Base-by-base conservation (phyloP, 2,888 invertebrate species). In the Urechis unicinctus region DNA sequence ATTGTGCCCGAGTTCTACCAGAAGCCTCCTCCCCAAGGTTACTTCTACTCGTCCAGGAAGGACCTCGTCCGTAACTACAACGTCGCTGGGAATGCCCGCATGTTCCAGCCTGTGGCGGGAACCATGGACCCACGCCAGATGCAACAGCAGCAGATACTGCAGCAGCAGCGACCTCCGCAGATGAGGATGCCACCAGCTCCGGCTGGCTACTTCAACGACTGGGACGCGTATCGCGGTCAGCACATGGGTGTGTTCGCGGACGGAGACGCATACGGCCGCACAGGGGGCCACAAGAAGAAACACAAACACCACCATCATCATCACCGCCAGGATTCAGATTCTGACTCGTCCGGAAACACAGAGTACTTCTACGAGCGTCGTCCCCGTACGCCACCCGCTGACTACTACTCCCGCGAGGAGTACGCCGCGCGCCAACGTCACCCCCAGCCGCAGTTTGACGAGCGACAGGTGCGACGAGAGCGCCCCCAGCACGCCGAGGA, bases 41-140 rank as follows among this genome's bases (percentile, higher is more conserved):
- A 73, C 52, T 73, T 72, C 65, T 74, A 74, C 61, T 65, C 68
- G 45, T 58, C 61, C 5, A 64, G 64, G 9, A 59, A 68, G 1
- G 68, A 69, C n/a, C 54, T 61, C 48, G 68, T 72, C 6, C 68
- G 67, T 50, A 72, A 65, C 30, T 75, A 66, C 60, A 70, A 69
- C 30, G 64, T 75, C 22, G 63, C 65, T 1, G 59, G 56, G 60
- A 45, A 56, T 61, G 6, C 56, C 3, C 31, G 51, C 2, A 5
- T 17, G 1, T 49, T 52, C 1, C 53, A 55, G 22, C 26, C 52
- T 22, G 48, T 46, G 25, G 47, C 52, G 29, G 51, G 53, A n/a
- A 29, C 50, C 31, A 45, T 59, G 54, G 46, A 52, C 21, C 45
- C 56, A 13, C 51, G 52, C 6, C 44, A 51, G 25, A 55, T 55